phyloP scores from a whole-genome alignment of 2,113 vertebrate species.

The Diadophis punctatus region DNA sequence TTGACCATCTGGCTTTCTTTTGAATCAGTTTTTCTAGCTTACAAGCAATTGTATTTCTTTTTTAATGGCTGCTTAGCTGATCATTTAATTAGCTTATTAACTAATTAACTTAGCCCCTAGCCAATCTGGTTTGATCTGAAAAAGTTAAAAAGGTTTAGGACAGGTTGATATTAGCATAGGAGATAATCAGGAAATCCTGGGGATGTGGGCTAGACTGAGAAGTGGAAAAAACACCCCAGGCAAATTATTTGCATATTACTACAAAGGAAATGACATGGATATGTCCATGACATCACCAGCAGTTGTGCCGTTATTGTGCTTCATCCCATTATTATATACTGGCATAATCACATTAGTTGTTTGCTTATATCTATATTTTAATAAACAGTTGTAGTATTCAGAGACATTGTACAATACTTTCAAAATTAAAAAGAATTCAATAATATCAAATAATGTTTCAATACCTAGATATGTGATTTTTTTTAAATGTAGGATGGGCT shows the following conservation, averaged over 20 bases:
- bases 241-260: background rate
- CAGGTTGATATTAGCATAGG: background rate
- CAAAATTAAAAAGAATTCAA: background rate
- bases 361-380: background rate
- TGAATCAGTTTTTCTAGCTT: conserved; percentile 25
- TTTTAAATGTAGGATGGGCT: background rate
- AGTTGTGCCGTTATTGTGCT: background rate
- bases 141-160: background rate
- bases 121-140: background rate
- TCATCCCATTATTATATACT: background rate
- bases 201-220: background rate
- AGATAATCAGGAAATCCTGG: background rate
- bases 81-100: background rate
- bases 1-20: background rate
- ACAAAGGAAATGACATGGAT: background rate
- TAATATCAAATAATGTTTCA: background rate
- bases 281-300: background rate
- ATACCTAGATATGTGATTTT: background rate
- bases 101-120: background rate
- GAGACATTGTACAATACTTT: background rate
- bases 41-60: background rate
- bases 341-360: background rate
- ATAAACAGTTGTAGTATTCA: background rate
- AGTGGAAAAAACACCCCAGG: background rate
- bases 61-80: background rate